Evolutionary conservation across 2,888 invertebrate genomes (phyloP).

Genomic region (Abrostola triplasia): DNA sequence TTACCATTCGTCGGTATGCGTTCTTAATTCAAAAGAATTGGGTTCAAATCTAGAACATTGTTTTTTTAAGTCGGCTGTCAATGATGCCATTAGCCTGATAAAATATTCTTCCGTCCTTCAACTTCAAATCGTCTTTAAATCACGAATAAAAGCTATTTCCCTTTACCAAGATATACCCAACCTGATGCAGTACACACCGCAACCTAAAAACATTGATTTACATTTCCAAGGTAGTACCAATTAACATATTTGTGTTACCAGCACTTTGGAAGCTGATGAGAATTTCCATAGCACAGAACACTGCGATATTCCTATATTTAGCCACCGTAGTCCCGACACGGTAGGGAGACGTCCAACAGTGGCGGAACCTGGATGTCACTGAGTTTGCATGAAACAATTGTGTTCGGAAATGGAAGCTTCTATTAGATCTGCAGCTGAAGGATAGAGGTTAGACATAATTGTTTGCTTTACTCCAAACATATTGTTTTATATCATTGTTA

Average conservation of each 20-base stretch:
- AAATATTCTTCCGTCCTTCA: too few species aligned
- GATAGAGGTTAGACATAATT: too few species aligned
- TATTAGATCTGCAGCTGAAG: background rate
- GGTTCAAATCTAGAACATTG: too few species aligned
- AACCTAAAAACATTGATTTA: constrained; percentile 55
- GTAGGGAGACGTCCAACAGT: constrained; percentile 4
- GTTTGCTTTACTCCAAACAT: too few species aligned
- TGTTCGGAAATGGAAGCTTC: constrained; percentile 9
- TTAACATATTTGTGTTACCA: constrained; percentile 48
- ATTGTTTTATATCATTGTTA: too few species aligned
- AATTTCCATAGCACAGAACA: constrained; percentile 47
- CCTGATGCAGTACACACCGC: constrained; percentile 3
- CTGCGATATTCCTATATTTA: constrained; percentile 16
- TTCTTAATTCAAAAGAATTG: too few species aligned
- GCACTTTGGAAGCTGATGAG: constrained; percentile 28
- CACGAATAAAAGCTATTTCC: background rate
- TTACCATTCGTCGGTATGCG: too few species aligned
- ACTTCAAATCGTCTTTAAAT: background rate
- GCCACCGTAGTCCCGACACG: constrained; percentile 24
- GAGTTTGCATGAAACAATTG: constrained; percentile 40
- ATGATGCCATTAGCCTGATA: too few species aligned
- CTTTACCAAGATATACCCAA: constrained; percentile 13
- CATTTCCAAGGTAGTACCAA: constrained; percentile 47
- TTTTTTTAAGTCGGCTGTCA: too few species aligned
- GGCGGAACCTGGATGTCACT: constrained; percentile 15